Conservation (phyloP, 2,113 vertebrate genomes). For the Phaetusa simplex region DNA sequence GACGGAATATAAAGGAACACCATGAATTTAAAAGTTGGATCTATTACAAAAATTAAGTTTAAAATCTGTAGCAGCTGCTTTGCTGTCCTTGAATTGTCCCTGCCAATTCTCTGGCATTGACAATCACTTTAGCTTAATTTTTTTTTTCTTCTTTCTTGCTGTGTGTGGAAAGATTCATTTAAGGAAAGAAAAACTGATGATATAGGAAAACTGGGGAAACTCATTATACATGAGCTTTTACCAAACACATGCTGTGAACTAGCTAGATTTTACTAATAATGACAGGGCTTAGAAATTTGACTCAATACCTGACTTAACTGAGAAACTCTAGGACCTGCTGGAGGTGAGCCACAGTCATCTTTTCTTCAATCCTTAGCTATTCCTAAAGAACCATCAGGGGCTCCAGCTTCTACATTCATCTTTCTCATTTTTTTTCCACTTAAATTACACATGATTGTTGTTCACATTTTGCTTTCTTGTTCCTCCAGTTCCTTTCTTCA, state of each 20-base stretch:
- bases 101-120: not conserved
- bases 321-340: not conserved
- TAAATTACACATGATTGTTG: not conserved
- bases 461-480: not conserved
- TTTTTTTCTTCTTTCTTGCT: not conserved
- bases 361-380: not conserved
- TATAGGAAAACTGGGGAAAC: not conserved
- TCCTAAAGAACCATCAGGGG: not conserved
- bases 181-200: not conserved
- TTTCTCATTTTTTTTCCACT: not conserved
- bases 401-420: not conserved
- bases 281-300: not conserved
- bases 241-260: not conserved
- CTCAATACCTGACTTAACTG: not conserved
- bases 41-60: conserved; percentile 36
- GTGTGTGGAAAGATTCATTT: not conserved
- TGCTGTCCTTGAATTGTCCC: conserved; percentile 41
- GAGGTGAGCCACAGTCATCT: not conserved
- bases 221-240: not conserved
- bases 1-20: not conserved
- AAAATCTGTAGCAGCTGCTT: conserved; percentile 8
- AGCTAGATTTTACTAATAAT: not conserved
- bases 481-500: not conserved
- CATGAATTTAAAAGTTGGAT: not conserved
- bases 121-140: not conserved